Evolutionary conservation across 2,113 vertebrate genomes (phyloP), one percentile per base, ranked within the genome.

Genomic region (Thalassoma bifasciatum): DNA sequence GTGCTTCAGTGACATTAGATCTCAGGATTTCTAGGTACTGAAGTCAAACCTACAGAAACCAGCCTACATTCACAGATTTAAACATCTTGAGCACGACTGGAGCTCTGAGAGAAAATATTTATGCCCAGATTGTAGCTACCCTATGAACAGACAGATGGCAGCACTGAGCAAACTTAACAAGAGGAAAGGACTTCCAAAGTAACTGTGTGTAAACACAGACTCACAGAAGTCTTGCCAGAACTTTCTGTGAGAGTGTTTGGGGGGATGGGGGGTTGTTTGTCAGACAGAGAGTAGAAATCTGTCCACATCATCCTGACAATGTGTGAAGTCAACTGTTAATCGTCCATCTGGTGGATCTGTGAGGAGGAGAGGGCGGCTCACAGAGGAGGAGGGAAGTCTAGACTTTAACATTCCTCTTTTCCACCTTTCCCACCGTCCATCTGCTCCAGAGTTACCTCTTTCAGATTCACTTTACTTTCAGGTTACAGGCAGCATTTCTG

Each of bases 331-430:
- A 82, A 76, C 83, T 72, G 82, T 85, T 88, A 80, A 84, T 73
- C 70, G 75, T 76, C 72, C 86, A 79, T 83, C 84, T 88, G 81
- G 81, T 30, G 80, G 59, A 13, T 66, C 68, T 80, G 67, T 19
- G 1, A 21, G 37, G 66, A 64, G 1, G 47, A 53, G 63, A 69
- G 52, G 64, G 17, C 24, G 6, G 57, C 47, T 24, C 23, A 17
- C 42, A 72, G 38, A 82, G 69, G 73, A 69, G 81, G 82, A 84
- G 57, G 36, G 49, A 72, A 47, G 89, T 90, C 85, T 90, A 84
- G 81, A 90, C 87, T 14, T 71, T 19, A 44, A 73, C 78, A 64
- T 81, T 86, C 80, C 78, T 84, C 72, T 47, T 78, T 72, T 72
- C 83, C 77, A 58, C 5, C 26, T 80, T 72, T 72, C 83, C 77